Evolutionary conservation across 2,888 invertebrate genomes (phyloP).

Genomic region (Carabus problematicus): DNA sequence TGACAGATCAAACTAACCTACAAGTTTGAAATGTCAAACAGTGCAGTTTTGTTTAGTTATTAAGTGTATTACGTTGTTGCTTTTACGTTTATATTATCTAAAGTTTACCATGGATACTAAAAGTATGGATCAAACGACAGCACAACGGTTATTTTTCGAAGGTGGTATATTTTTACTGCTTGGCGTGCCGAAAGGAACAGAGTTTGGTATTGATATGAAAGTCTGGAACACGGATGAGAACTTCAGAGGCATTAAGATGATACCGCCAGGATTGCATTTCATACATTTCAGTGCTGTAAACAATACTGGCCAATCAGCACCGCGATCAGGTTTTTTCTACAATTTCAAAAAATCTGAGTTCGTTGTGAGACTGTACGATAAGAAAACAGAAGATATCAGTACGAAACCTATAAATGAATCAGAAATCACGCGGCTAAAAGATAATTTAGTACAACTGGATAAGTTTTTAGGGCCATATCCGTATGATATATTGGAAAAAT

Average conservation of each 20-base stretch:
- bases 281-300: constrained; percentile 83
- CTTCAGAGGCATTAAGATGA: constrained; percentile 97
- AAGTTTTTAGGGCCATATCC: constrained; percentile 89
- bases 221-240: constrained; percentile 90
- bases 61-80: no score
- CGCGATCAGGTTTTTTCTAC: constrained; percentile 77
- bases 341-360: constrained; percentile 83
- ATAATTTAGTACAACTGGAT: constrained; percentile 77
- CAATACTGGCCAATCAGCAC: constrained; percentile 70
- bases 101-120: neutral
- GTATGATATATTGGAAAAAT: constrained; percentile 84
- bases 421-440: constrained; percentile 70
- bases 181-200: constrained; percentile 87
- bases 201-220: constrained; percentile 95
- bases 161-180: constrained; percentile 86
- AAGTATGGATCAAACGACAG: constrained; percentile 76
- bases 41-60: no score
- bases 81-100: no score
- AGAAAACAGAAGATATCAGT: constrained; percentile 75
- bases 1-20: no score
- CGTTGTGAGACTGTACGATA: constrained; percentile 88
- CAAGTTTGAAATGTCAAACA: no score
- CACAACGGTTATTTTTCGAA: constrained; percentile 76
- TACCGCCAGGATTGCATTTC: constrained; percentile 95
- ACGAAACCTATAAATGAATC: constrained; percentile 69